Base-by-base conservation (phyloP, 2,888 invertebrate species). In the Helicoverpa assulta region DNA sequence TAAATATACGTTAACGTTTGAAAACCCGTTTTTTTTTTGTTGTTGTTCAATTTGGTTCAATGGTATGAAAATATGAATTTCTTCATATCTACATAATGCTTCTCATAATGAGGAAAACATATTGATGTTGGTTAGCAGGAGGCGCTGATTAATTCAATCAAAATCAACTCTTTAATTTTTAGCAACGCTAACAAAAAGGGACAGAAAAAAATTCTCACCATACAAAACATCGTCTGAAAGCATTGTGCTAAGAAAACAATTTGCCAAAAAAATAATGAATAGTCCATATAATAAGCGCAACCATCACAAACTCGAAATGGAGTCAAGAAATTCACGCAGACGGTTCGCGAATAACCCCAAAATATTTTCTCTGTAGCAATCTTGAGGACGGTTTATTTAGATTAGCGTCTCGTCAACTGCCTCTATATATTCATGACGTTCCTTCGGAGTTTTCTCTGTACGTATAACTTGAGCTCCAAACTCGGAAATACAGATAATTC, bases 381-480 rank as follows among this genome's bases (percentile, higher is more conserved):
- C 83, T 86, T 76, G 77, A 75, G 82, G 83, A 73, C 85, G 82
- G 85, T 89, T 90, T 91, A 90, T 90, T 91, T 89, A 90, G 90
- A 91, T 92, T 91, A 91, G 85, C 85, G 85, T 77, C 85, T 86
- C 86, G 83, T 87, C 85, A 86, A 84, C 73, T 78, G 76, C 71
- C 85, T 84, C 82, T 90, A 82, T 86, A 88, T 90, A 91, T 91
- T 90, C 91, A 90, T 91, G 88, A 85, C 83, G 79, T 84, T 83
- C 79, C 81, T 77, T 80, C 73, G 67, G 83, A 89, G 84, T 85
- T 87, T 85, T 85, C 75, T 81, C 75, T 78, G 76, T 77, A 78
- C 68, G 67, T 66, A 83, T 86, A 83, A 82, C 83, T 86, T 76
- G 80, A 77, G 78, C 80, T 80, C 79, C 80, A 81, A 84, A 86